Base-by-base conservation (phyloP, 1,140 invertebrate genomes). In the Ephestia elutella region DNA sequence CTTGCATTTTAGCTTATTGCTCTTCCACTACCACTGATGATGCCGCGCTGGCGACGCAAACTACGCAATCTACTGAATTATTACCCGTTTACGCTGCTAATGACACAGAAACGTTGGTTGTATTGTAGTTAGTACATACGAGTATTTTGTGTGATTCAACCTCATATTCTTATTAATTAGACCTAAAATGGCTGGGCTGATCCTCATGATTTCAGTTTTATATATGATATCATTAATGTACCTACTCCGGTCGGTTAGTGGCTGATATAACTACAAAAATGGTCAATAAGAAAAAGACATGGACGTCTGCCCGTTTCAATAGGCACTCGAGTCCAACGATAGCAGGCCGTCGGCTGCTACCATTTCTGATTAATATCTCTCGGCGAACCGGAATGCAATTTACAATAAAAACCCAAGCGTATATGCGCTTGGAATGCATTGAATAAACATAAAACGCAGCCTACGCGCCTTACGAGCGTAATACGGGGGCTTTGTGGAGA, bases 391-490 rank as follows among this genome's bases (percentile, higher is more conserved):
- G 50, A 50, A 65, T 55, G 55, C 63, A 19, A 53, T 53, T 53
- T 53, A 53, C n/a, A 25, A 53, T 53, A 53, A 53, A 53, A 53
- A 53, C 50, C n/a, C 38, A 35, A 35, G 32, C 32, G 32, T 53
- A 53, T 53, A 53, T 21, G 50, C 11, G 21, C 50, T 25, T 25
- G 50, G 50, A 50, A 65, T 58, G 58, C 58, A 30, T 58, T 60
- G 56, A 65, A 60, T 60, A 65, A 65, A 65, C 59, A 65, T 58
- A 58, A 58, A 49, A 51, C 25, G 17, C 13, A 30, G 56, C 56
- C 20, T 57, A 48, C 56, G 38, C 56, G 44, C 56, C 56, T 49
- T 53, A 35, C 18, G 44, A 50, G 49, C 56, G 49, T 53, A 53
- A 51, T 58, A 58, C 56, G 49, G 49, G 20, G 48, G 56, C 56